phyloP scores from a whole-genome alignment of 2,797 vertebrate genomes.

The Alcedo atthis region DNA sequence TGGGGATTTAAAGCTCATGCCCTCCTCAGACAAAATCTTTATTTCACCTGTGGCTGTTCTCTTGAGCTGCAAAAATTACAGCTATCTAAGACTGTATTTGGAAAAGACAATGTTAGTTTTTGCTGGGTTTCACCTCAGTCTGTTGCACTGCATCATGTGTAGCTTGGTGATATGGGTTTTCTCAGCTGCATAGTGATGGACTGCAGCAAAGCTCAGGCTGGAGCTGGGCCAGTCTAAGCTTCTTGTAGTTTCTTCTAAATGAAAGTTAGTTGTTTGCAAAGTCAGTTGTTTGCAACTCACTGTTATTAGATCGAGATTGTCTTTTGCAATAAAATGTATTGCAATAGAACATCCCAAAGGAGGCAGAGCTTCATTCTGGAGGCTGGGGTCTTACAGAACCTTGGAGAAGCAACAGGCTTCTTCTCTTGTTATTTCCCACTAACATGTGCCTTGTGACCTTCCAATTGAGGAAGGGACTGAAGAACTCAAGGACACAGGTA shows the following conservation, averaged over 20 bases:
- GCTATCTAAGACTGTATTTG: neutral
- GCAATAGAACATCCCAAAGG: neutral
- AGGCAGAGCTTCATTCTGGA: neutral
- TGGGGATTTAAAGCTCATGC: neutral
- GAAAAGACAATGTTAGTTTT: neutral
- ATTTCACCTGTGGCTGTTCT: neutral
- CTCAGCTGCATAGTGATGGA: neutral
- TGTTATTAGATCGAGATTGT: neutral
- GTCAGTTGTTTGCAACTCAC: neutral
- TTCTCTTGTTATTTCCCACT: neutral
- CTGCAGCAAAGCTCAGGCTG: neutral
- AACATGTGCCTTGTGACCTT: neutral
- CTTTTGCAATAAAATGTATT: neutral
- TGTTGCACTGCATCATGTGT: rapidly evolving
- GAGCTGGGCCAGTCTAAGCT: neutral
- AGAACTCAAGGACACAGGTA: neutral
- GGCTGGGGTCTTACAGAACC: neutral
- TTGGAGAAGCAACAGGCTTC: neutral
- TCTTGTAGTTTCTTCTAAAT: neutral
- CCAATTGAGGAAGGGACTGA: neutral
- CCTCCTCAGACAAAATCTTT: neutral
- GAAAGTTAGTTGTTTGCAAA: neutral
- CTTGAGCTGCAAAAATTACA: neutral
- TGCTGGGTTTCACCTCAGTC: neutral
- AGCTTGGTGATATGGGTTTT: rapidly evolving